Evolutionary conservation across 1,140 invertebrate species (phyloP).

Genomic region (Bombus ignitus): DNA sequence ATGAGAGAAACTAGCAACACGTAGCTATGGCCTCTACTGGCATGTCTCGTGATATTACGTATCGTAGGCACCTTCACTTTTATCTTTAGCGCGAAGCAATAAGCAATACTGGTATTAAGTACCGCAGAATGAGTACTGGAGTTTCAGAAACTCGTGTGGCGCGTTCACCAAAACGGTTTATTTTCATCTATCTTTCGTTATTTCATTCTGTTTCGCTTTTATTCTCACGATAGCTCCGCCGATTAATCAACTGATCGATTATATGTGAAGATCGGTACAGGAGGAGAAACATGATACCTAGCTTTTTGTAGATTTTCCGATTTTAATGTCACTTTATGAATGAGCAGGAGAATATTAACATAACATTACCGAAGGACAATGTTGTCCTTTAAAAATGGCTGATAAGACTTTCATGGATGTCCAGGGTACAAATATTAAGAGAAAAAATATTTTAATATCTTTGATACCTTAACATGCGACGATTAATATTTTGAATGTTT

Average conservation of each 20-base stretch:
- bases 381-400: too few species aligned
- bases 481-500: too few species aligned
- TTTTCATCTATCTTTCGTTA: slow-evolving; percentile 4
- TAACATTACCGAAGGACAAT: too few species aligned
- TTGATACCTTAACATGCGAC: too few species aligned
- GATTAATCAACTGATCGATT: slow-evolving; percentile 49
- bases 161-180: slow-evolving; percentile 42
- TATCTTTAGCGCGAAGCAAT: not conserved
- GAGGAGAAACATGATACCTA: too few species aligned
- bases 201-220: slow-evolving; percentile 34
- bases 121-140: slow-evolving; percentile 56
- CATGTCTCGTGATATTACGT: not conserved
- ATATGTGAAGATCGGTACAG: too few species aligned
- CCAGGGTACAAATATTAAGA: too few species aligned
- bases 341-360: too few species aligned
- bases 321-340: too few species aligned
- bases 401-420: too few species aligned
- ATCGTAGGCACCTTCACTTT: not conserved
- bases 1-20: not conserved
- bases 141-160: slow-evolving; percentile 55
- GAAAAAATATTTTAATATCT: too few species aligned
- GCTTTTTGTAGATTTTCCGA: too few species aligned
- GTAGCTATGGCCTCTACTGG: not conserved
- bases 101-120: slow-evolving; percentile 27
- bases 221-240: slow-evolving; percentile 30